Evolutionary conservation across 1,140 invertebrate species (phyloP), one percentile per base, ranked within the genome.

Genomic region (Grapholita molesta): DNA sequence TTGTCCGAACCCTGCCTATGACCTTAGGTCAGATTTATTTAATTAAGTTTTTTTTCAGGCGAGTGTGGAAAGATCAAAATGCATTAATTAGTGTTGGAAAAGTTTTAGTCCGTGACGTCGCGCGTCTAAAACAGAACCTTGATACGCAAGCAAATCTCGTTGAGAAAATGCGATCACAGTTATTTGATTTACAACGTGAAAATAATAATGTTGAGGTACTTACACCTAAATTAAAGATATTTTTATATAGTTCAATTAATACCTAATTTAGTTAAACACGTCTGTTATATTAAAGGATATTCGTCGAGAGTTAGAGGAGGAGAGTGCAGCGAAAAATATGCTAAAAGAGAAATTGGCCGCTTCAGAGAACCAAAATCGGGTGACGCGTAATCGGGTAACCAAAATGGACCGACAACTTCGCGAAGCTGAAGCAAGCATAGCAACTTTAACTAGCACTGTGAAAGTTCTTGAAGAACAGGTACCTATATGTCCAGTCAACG

Each of bases 391-490:
- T 35, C 80, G 89, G 11, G 74, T 91, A 21, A 71, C 72, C 11
- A 89, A 91, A 76, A 90, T 91, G 87, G 89, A 91, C 38, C 78
- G 82, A 1, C 89, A 91, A 68, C 69, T 91, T 2, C 79, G 82
- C 2, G 89, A 90, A 72, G 82, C 89, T 15, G 89, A 90, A 70
- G 84, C 85, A 4, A 90, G 84, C 65, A 90, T 91, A 64, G 66
- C 80, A 9, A 87, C 80, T 67, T 83, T 91, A 30, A 91, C 89
- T 5, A 76, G 79, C 57, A 91, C 84, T 61, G 89, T 91, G 0
- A 91, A 91, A 71, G 70, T 78, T 35, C 73, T 89, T 52, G 87
- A 89, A 77, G 89, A 91, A 68, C 86, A 91, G 83, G 89, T 89
- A 61, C n/a, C 18, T 15, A 8, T 24, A 53, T 53, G 48, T 24